phyloP scores from a whole-genome alignment of 2,797 vertebrate genomes.

The Galagoides demidoff region DNA sequence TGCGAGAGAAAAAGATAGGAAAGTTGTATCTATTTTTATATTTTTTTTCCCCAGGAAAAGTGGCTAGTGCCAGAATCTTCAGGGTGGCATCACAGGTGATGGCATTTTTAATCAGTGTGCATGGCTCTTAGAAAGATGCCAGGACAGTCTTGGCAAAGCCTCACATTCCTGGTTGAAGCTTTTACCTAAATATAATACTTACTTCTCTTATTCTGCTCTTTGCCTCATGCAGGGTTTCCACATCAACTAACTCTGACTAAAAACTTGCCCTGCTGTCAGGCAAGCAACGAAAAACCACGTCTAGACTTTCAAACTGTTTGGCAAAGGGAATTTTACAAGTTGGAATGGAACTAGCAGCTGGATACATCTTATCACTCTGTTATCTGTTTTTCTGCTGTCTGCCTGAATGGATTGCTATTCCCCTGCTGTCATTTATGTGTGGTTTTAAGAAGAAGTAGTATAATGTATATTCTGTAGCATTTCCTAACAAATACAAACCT shows the following conservation, averaged over 20 bases:
- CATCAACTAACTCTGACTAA: not conserved
- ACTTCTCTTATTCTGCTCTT: not conserved
- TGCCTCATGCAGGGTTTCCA: not conserved
- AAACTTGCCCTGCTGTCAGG: not conserved
- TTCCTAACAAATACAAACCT: not conserved
- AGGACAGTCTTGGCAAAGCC: not conserved
- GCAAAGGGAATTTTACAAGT: not conserved
- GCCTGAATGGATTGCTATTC: not conserved
- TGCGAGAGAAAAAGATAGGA: not conserved
- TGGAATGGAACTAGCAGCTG: not conserved
- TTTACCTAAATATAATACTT: not conserved
- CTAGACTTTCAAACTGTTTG: not conserved
- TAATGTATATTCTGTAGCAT: not conserved
- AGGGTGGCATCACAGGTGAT: not conserved
- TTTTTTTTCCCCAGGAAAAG: not conserved
- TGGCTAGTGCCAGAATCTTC: not conserved
- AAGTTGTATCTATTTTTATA: not conserved
- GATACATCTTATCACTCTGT: not conserved
- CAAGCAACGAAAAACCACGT: conserved; percentile 36
- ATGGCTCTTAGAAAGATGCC: not conserved
- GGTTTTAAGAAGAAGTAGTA: not conserved
- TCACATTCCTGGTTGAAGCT: not conserved
- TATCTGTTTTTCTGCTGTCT: not conserved
- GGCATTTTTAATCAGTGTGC: not conserved
- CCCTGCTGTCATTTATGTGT: not conserved